Conservation (phyloP, 2,797 vertebrate species). For the Sebastiscus albofasciatus region DNA sequence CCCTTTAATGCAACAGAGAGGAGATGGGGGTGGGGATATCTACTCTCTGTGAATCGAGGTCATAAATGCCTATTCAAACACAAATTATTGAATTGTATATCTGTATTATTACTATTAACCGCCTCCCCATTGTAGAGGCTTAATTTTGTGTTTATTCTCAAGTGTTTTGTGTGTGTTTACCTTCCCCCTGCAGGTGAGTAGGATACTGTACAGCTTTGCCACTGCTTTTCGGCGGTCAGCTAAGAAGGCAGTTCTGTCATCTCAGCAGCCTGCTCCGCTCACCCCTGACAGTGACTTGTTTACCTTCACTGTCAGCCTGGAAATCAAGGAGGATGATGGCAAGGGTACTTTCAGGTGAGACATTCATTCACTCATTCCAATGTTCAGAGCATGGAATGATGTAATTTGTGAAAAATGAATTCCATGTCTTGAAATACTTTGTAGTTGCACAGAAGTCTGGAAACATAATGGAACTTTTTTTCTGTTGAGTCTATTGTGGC, state of each 20-base stretch:
- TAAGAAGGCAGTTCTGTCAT: slow-evolving; percentile 88
- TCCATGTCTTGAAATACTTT: background rate
- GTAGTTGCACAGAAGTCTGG: background rate
- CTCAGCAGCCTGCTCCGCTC: slow-evolving; percentile 86
- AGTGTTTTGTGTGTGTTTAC: background rate
- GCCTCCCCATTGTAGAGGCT: background rate
- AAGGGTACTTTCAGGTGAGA: slow-evolving; percentile 97
- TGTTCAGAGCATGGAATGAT: background rate
- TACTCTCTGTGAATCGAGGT: background rate
- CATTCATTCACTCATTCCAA: background rate
- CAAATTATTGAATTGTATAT: background rate
- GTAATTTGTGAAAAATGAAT: background rate
- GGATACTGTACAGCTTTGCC: slow-evolving; percentile 98
- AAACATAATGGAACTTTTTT: background rate
- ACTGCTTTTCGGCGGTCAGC: slow-evolving; percentile 96
- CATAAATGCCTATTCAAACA: background rate
- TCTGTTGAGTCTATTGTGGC: too few species aligned
- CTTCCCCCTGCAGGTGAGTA: slow-evolving; percentile 87
- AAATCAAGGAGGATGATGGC: slow-evolving; percentile 98
- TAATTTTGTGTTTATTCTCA: background rate
- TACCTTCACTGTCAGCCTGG: slow-evolving; percentile 96
- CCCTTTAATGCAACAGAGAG: background rate
- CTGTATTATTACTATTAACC: background rate
- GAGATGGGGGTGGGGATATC: background rate
- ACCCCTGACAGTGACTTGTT: slow-evolving; percentile 98